These are phyloP conservation scores for Orius laevigatus DNA, from an alignment of 1,140 invertebrate genomes.

Conservation along the genomic window DNA sequence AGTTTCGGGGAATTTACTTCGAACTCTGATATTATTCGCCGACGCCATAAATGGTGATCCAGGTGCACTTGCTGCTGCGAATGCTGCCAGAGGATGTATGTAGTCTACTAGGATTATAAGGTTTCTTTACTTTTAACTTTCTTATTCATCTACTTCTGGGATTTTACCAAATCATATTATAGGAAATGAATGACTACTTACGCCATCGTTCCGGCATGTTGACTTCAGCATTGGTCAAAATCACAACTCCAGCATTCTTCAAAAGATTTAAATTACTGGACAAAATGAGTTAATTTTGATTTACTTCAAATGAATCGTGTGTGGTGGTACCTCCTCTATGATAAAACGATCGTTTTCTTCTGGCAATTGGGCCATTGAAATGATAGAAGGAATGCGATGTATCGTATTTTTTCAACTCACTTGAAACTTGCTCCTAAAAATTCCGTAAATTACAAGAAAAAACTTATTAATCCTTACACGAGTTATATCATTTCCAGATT, in stretches of 20 bases:
- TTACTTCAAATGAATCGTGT: slow-evolving; percentile 44
- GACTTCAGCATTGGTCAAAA: slow-evolving; percentile 56
- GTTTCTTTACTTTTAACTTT: too few relatives aligned
- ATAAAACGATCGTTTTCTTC: slow-evolving; percentile 25
- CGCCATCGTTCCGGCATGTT: slow-evolving; percentile 37
- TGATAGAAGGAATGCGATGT: slow-evolving; percentile 9
- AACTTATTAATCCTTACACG: slow-evolving; percentile 23
- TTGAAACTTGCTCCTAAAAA: slow-evolving; percentile 35
- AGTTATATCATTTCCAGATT: slow-evolving; percentile 44
- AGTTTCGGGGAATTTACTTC: slow-evolving; percentile 44
- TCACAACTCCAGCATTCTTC: slow-evolving; percentile 58
- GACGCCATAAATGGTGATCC: slow-evolving; percentile 23
- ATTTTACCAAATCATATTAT: too few relatives aligned
- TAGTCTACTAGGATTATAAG: too few relatives aligned
- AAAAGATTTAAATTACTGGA: slow-evolving; percentile 23
- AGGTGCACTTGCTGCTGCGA: not conserved
- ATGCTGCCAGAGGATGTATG: not conserved
- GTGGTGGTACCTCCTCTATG: slow-evolving; percentile 29
- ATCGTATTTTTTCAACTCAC: slow-evolving; percentile 50
- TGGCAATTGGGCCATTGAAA: too few relatives aligned
- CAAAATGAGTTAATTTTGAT: slow-evolving; percentile 15
- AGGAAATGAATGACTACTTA: slow-evolving; percentile 30
- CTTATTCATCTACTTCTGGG: too few relatives aligned
- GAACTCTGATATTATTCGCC: slow-evolving; percentile 31
- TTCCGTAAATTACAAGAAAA: not conserved